These are phyloP conservation scores for Bufotes viridis DNA, from an alignment of 2,797 vertebrate genomes.

Conservation along the genomic window DNA sequence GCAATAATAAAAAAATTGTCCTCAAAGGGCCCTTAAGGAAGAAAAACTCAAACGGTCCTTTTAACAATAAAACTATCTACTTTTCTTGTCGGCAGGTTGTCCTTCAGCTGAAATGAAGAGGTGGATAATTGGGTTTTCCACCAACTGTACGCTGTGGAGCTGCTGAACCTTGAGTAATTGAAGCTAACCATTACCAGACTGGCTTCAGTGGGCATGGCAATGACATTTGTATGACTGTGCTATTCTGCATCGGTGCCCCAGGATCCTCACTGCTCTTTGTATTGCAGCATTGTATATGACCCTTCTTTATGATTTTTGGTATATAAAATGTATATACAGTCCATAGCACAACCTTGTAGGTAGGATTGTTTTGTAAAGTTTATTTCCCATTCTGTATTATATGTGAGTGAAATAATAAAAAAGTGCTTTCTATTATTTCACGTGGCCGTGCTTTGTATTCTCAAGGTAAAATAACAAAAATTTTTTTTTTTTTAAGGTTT, in stretches of 20 bases:
- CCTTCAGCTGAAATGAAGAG: slow-evolving; percentile 82
- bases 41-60: no score
- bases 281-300: background rate
- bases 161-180: background rate
- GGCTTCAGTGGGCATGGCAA: background rate
- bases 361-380: background rate
- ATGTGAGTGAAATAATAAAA: background rate
- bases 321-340: background rate
- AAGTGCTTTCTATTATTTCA: background rate
- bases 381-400: background rate
- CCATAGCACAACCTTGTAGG: background rate
- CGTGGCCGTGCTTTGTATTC: background rate
- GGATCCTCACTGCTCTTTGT: background rate
- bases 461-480: no score
- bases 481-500: no score
- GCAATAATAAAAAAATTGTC: no score
- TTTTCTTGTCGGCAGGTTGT: slow-evolving; percentile 76
- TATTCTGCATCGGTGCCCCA: background rate
- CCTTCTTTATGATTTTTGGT: background rate
- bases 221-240: background rate
- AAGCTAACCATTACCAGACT: background rate
- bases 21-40: no score
- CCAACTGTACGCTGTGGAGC: background rate
- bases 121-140: background rate
- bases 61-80: background rate